Conservation (phyloP, 2,888 invertebrate species). For the Drosophila trichaetosa region DNA sequence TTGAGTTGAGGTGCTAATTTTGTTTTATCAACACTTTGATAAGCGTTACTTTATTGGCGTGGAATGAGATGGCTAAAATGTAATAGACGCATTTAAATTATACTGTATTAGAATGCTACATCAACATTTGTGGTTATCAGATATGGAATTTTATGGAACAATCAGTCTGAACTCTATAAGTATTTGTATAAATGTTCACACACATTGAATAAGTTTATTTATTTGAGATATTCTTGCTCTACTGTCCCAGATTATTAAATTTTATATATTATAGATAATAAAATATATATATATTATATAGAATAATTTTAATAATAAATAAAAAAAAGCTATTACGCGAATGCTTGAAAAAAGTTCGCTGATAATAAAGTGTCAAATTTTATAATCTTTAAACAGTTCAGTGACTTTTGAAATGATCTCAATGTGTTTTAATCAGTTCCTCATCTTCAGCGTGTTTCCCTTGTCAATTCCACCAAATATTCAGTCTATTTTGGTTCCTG, state of each 20-base stretch:
- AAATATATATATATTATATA: background rate
- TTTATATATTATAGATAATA: background rate
- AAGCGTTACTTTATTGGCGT: conserved; percentile 66
- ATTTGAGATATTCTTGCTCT: background rate
- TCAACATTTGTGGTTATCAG: no score
- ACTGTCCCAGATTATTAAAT: background rate
- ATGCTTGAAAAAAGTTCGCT: background rate
- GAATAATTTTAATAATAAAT: background rate
- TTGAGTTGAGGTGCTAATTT: conserved; percentile 38
- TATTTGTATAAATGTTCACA: background rate
- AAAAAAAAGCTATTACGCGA: no score
- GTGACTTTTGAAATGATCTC: background rate
- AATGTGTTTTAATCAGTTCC: background rate
- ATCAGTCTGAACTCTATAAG: background rate
- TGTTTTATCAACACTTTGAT: conserved; percentile 54
- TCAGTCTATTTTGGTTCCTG: background rate
- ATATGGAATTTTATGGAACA: background rate
- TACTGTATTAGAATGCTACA: background rate
- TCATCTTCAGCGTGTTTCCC: background rate
- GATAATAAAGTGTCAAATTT: background rate
- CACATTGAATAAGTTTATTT: background rate
- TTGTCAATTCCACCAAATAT: background rate
- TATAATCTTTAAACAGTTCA: background rate
- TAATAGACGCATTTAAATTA: background rate
- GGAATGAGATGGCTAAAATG: background rate